A percentile compares a stretch with the other conserved stretches of the same genome.
Conservation (phyloP, 2,113 vertebrate species). For the Mus pahari region DNA sequence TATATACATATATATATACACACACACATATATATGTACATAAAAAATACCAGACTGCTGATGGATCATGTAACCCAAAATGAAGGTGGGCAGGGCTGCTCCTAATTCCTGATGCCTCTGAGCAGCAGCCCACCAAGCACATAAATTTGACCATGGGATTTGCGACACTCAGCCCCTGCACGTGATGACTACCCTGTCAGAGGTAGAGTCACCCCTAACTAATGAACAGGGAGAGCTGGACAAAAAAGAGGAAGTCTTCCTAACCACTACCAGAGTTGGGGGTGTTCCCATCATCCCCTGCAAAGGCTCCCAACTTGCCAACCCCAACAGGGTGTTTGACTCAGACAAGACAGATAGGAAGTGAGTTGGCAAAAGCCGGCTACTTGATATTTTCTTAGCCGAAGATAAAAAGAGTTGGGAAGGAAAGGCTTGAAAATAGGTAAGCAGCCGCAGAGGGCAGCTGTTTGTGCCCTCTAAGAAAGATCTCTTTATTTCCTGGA, state of each 20-base stretch:
- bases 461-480: not conserved
- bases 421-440: not conserved
- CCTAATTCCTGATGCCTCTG: not conserved
- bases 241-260: conserved; percentile 10
- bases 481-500: conserved; percentile 32
- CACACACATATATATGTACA: no score
- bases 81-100: no score
- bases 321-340: not conserved
- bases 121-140: not conserved
- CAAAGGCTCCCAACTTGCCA: not conserved
- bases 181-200: not conserved
- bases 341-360: conserved; percentile 24
- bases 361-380: not conserved
- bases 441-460: not conserved
- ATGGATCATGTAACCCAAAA: not conserved
- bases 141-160: not conserved
- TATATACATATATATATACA: not conserved
- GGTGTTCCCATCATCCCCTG: not conserved
- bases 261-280: not conserved
- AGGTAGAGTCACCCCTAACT: not conserved
- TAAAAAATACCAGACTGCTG: not conserved
- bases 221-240: not conserved
- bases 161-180: not conserved
- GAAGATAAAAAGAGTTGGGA: not conserved
- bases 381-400: conserved; percentile 36